These are phyloP conservation scores for Tachyglossus aculeatus DNA, from an alignment of 2,797 vertebrate species.

Conservation along the genomic window DNA sequence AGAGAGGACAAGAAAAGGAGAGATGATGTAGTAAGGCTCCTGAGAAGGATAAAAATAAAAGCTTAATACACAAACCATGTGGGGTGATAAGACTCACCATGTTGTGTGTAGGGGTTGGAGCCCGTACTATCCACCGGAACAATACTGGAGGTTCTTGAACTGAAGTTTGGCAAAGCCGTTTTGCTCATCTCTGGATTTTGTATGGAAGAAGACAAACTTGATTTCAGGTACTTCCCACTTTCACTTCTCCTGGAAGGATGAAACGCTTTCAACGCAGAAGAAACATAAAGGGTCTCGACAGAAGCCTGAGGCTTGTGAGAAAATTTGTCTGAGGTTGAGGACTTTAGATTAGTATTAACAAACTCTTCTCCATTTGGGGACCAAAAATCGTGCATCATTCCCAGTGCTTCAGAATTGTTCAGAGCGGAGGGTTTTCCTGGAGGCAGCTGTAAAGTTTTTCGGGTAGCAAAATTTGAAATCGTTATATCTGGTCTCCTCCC, in stretches of 20 bases:
- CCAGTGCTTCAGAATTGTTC: slow-evolving; percentile 4
- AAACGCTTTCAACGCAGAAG: slow-evolving; percentile 29
- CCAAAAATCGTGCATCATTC: neutral
- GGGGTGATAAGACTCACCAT: slow-evolving; percentile 17
- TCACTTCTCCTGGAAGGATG: neutral
- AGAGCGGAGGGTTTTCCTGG: slow-evolving; percentile 24
- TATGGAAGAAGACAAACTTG: neutral
- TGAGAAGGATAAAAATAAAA: slow-evolving; percentile 16
- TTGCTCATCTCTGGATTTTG: neutral
- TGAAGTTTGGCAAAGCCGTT: neutral
- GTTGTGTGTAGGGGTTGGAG: slow-evolving; percentile 5
- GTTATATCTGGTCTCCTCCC: slow-evolving; percentile 49
- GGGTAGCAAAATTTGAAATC: slow-evolving; percentile 21
- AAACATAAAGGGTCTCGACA: slow-evolving; percentile 39
- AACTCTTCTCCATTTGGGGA: slow-evolving; percentile 27
- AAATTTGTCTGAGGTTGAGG: slow-evolving; percentile 10
- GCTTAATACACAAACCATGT: neutral
- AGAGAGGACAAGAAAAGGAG: neutral
- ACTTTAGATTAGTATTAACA: neutral
- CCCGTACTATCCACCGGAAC: neutral
- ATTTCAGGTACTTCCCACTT: slow-evolving; percentile 1
- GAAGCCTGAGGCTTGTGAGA: neutral
- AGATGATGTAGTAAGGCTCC: neutral
- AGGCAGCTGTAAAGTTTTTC: slow-evolving; percentile 20
- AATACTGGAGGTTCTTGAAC: neutral